Base-by-base conservation (phyloP, 2,113 vertebrate genomes). In the Ornithorhynchus anatinus region DNA sequence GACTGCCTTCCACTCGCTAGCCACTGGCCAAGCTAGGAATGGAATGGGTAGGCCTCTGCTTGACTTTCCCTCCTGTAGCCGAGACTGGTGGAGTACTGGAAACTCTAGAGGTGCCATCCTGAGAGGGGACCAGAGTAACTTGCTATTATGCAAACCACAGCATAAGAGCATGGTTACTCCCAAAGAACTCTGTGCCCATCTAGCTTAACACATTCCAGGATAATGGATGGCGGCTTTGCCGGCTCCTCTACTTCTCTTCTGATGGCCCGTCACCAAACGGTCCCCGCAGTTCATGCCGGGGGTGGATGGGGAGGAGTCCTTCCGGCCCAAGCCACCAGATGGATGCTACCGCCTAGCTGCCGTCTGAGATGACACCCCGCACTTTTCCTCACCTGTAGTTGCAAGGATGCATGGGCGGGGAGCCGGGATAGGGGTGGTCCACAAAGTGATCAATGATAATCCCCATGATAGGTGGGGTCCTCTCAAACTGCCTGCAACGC, bases 401-500 rank as follows among this genome's bases (percentile, higher is more conserved):
- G 94, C 97, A 99, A 74, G 96, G 97, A 68, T 99, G 96, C 93
- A 95, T 94, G 82, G 94, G 96, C 58, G 96, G 96, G 86, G 96
- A 93, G 87, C 92, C 95, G 89, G 94, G 84, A 62, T 94, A 94
- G 75, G 98, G 96, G 85, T 95, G 95, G 88, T 99, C 98, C 90
- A 99, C 95, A 82, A 99, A 99, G 89, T 99, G 98, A 91, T 99
- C 98, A 87, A 98, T 97, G 72, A 99, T 99, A 90, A 99, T 99
- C 52, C 97, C 98, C 97, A 98, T 97, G 92, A 99, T 98, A 42
- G 97, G 97, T 80, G 94, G 95, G 10, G 96, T 95, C 85, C 95
- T 94, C 88, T 99, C 97, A 92, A 97, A 97, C 86, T 98, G 97
- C 88, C 98, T 99, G 95, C 69, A 91, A 92, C 68, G 84, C 81